Evolutionary conservation across 1,140 invertebrate species (phyloP).

Genomic region (Periplaneta americana): DNA sequence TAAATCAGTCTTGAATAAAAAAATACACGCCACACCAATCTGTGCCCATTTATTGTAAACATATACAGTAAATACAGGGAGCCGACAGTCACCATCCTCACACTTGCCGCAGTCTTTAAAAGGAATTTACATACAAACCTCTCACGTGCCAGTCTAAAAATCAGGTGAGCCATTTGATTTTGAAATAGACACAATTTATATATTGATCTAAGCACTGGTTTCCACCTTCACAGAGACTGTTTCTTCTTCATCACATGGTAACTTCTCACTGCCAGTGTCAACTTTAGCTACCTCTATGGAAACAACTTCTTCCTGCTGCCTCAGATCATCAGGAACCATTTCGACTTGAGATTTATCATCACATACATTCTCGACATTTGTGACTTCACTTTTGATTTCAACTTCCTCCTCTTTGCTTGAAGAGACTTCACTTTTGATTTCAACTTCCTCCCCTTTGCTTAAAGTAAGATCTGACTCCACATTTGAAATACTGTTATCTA

Average conservation of each 20-base stretch:
- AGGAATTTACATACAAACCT: neutral
- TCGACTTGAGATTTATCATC: neutral
- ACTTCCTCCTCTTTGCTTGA: neutral
- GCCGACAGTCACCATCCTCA: neutral
- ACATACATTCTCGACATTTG: neutral
- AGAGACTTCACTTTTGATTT: neutral
- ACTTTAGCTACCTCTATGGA: neutral
- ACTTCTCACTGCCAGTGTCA: neutral
- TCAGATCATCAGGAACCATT: neutral
- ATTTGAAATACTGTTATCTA: neutral
- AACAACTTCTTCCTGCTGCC: neutral
- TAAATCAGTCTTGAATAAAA: neutral
- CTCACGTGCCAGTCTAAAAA: neutral
- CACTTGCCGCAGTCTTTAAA: neutral
- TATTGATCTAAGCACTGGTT: neutral
- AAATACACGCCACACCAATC: neutral
- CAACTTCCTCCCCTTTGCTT: neutral
- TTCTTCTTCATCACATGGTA: neutral
- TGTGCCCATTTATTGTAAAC: neutral
- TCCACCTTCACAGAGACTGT: neutral
- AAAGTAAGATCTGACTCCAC: neutral
- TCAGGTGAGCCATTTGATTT: neutral
- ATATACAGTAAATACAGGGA: neutral
- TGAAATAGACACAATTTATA: neutral
- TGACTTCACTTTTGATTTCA: neutral